A percentile compares a stretch with the other conserved stretches of the same genome.
Conservation (phyloP, 2,888 invertebrate genomes). For the Diaphora mendica region DNA sequence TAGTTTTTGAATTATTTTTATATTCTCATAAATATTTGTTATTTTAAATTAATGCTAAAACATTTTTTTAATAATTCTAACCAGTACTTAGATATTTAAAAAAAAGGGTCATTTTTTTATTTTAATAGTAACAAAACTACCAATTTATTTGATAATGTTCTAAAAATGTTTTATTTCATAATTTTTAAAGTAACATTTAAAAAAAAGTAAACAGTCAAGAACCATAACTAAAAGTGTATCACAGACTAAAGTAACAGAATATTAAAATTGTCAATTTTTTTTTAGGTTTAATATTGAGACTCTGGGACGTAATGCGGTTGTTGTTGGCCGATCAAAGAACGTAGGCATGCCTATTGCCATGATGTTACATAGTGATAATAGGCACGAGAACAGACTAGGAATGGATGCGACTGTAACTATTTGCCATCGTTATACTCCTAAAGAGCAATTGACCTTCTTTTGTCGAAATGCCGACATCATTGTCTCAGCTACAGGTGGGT, state of each 20-base stretch:
- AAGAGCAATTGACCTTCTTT: conserved; percentile 89
- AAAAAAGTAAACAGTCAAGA: no score
- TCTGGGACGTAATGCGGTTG: conserved; percentile 94
- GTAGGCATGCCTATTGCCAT: conserved; percentile 96
- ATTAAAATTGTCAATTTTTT: conserved; percentile 35
- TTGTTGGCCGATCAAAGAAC: conserved; percentile 96
- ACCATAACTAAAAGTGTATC: no score
- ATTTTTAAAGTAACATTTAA: no score
- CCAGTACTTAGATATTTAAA: neutral
- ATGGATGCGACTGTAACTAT: conserved; percentile 96
- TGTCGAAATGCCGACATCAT: conserved; percentile 92
- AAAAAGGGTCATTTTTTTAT: neutral
- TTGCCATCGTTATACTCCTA: conserved; percentile 95
- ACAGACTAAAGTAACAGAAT: neutral
- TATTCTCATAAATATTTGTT: neutral
- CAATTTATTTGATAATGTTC: neutral
- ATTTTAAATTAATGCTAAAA: neutral
- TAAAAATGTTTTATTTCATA: neutral
- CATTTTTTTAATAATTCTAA: neutral
- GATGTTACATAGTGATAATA: conserved; percentile 92
- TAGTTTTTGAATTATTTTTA: neutral
- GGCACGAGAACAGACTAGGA: conserved; percentile 88
- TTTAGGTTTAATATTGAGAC: conserved; percentile 88
- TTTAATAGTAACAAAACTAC: neutral
- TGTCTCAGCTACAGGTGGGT: conserved; percentile 90